Percentiles rank a stretch among this genome's conserved stretches.
These are phyloP conservation scores for Ranitomeya imitator DNA, from an alignment of 2,113 vertebrate species.

Conservation along the genomic window DNA sequence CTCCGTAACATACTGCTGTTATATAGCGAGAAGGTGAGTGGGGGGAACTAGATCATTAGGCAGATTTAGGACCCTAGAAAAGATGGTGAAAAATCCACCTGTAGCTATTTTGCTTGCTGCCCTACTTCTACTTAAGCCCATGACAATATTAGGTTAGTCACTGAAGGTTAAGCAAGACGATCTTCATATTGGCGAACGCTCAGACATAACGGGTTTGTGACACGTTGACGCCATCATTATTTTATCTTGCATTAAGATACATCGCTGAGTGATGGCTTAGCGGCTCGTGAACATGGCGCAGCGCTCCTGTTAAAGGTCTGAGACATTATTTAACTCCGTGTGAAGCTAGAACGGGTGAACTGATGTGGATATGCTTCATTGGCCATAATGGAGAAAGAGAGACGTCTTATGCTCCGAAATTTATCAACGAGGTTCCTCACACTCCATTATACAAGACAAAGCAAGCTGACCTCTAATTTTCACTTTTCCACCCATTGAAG, in stretches of 20 bases:
- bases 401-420: slow-evolving; percentile 44
- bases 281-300: slow-evolving; percentile 33
- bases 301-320: slow-evolving; percentile 47
- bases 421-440: slow-evolving; percentile 52
- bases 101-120: not conserved
- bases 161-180: slow-evolving; percentile 19
- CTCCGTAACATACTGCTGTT: not conserved
- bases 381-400: slow-evolving; percentile 51
- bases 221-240: slow-evolving; percentile 16
- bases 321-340: slow-evolving; percentile 52
- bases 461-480: slow-evolving; percentile 54
- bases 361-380: slow-evolving; percentile 50
- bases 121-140: not conserved
- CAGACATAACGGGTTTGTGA: slow-evolving; percentile 12
- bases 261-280: slow-evolving; percentile 29
- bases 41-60: not conserved
- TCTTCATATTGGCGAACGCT: not conserved
- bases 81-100: not conserved
- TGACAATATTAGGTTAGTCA: not conserved
- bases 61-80: not conserved
- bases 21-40: not conserved
- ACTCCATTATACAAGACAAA: slow-evolving; percentile 59
- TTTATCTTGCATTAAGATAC: slow-evolving; percentile 14
- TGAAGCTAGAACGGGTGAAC: slow-evolving; percentile 48
- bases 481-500: slow-evolving; percentile 46